These are phyloP conservation scores for Keiferia lycopersicella DNA, from an alignment of 2,888 invertebrate species.

Conservation along the genomic window DNA sequence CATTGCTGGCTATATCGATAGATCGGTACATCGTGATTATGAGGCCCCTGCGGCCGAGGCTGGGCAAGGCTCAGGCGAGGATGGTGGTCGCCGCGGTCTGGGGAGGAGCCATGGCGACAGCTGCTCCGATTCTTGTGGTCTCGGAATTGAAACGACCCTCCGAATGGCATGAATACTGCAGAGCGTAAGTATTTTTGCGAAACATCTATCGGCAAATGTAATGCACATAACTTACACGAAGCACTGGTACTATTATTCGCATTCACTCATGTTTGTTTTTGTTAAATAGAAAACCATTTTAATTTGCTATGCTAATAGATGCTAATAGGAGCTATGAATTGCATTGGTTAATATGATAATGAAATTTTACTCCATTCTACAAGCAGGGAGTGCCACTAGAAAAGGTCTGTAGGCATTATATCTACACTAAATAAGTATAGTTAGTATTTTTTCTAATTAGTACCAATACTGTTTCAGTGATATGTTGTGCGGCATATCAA, in stretches of 20 bases:
- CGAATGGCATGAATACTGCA: constrained; percentile 82
- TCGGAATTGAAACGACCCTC: constrained; percentile 84
- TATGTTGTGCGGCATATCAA: too few species aligned
- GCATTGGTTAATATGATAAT: too few species aligned
- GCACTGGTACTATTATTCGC: neutral
- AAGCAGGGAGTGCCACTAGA: too few species aligned
- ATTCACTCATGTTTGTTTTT: too few species aligned
- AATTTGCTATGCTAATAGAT: too few species aligned
- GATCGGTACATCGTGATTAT: constrained; percentile 95
- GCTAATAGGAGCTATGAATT: too few species aligned
- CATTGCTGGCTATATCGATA: constrained; percentile 93
- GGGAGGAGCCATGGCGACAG: constrained; percentile 88
- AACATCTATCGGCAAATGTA: neutral
- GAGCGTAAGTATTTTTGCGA: constrained; percentile 78
- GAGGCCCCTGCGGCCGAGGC: constrained; percentile 91
- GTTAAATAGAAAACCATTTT: too few species aligned
- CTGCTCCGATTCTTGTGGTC: constrained; percentile 90
- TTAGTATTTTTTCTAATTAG: too few species aligned
- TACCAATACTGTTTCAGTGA: too few species aligned
- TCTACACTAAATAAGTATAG: too few species aligned
- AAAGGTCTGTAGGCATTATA: too few species aligned
- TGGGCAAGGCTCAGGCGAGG: constrained; percentile 86
- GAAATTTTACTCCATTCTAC: too few species aligned
- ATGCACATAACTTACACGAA: neutral
- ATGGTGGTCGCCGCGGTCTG: constrained; percentile 87